These are phyloP conservation scores for Trachythela sp. DNA, from an alignment of 64 coral and sea anemone genomes.

Conservation along the genomic window DNA sequence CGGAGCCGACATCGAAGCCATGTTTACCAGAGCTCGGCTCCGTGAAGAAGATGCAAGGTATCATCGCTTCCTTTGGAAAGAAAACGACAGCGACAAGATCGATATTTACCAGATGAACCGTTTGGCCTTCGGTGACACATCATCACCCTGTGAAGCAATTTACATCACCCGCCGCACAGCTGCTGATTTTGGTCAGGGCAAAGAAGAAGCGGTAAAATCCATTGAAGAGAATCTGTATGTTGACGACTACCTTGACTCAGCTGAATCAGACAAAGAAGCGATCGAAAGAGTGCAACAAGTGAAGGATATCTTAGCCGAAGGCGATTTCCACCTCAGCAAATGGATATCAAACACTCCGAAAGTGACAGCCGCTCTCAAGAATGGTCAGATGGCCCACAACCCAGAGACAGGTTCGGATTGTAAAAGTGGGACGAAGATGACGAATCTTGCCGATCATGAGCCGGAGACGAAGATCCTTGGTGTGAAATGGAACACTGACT, in stretches of 20 bases:
- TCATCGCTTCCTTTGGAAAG: background rate
- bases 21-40: background rate
- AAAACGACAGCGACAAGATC: background rate
- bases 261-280: background rate
- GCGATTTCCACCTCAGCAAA: conserved; percentile 3
- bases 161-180: background rate
- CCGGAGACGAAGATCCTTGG: background rate
- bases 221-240: background rate
- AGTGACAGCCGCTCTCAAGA: background rate
- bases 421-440: too few relatives aligned
- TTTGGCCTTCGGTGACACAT: background rate
- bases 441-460: background rate
- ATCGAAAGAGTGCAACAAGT: background rate
- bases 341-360: background rate
- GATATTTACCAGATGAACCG: background rate
- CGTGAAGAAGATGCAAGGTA: background rate
- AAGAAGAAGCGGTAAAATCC: background rate
- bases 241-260: background rate
- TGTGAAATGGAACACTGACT: background rate
- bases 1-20: background rate
- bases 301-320: background rate
- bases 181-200: background rate
- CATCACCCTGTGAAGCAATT: background rate
- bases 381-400: background rate
- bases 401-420: too few relatives aligned